Evolutionary conservation across 2,113 vertebrate genomes (phyloP).

Genomic region (Podarcis cretensis): DNA sequence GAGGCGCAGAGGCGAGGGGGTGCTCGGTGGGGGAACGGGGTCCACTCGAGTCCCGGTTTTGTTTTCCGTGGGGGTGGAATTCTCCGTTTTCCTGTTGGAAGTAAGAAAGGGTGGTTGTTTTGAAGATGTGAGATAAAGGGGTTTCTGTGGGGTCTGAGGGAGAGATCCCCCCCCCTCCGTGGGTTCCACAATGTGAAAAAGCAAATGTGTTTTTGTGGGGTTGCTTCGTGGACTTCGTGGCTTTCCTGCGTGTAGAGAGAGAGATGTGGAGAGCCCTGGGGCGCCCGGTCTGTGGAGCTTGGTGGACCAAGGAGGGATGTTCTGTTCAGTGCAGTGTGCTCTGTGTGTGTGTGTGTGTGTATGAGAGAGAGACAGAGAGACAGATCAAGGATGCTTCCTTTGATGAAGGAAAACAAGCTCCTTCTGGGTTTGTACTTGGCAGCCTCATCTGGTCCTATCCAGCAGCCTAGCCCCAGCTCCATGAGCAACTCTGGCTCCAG

Average conservation of each 20-base stretch:
- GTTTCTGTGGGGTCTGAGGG: background rate
- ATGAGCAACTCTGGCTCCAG: background rate
- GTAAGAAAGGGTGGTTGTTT: background rate
- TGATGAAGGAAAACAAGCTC: background rate
- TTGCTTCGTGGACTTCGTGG: background rate
- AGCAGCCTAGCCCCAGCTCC: background rate
- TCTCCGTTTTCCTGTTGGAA: background rate
- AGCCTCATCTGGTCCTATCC: background rate
- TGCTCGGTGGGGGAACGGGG: background rate
- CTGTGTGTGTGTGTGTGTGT: too few species aligned
- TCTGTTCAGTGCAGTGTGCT: background rate
- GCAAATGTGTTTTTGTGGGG: background rate
- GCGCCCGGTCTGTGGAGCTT: background rate
- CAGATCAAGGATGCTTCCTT: background rate
- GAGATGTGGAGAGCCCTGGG: constrained; percentile 29
- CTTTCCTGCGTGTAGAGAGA: constrained; percentile 11
- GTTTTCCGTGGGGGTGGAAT: background rate
- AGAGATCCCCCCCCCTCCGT: background rate
- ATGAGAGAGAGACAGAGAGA: background rate
- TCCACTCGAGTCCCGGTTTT: background rate
- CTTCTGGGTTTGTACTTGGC: background rate
- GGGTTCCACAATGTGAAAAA: background rate
- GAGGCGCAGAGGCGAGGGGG: background rate
- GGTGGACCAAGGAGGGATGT: background rate
- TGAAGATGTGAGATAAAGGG: background rate